Evolutionary conservation across 2,888 invertebrate species (phyloP).

Genomic region (Metalampra italica): DNA sequence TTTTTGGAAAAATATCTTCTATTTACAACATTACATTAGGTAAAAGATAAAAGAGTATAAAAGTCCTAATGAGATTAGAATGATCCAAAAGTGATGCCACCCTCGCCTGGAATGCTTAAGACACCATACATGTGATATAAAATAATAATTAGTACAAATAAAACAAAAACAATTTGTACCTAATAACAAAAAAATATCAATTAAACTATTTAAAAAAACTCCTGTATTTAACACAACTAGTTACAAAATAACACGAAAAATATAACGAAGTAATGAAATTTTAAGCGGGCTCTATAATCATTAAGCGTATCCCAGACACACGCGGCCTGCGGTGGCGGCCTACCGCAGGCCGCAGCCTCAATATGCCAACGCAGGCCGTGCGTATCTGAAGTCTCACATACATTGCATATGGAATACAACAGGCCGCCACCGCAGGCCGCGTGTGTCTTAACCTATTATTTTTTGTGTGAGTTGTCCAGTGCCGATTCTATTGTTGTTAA

Average conservation of each 20-base stretch:
- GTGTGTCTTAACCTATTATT: too few relatives aligned
- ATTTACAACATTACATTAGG: slow-evolving; percentile 25
- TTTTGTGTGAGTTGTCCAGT: not conserved
- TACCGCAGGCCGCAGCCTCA: too few relatives aligned
- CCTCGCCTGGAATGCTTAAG: not conserved
- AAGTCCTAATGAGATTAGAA: slow-evolving; percentile 7
- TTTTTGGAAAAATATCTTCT: slow-evolving; percentile 32
- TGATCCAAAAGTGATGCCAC: not conserved
- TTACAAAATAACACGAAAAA: not conserved
- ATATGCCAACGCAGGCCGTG: too few relatives aligned
- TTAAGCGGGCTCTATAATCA: not conserved
- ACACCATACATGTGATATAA: not conserved
- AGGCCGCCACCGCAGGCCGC: too few relatives aligned
- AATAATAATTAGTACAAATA: not conserved
- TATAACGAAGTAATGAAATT: not conserved
- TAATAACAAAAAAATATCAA: not conserved
- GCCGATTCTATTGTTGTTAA: not conserved
- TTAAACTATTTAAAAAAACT: not conserved
- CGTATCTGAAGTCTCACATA: too few relatives aligned
- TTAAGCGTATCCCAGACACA: not conserved
- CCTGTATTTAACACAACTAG: not conserved
- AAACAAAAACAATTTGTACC: not conserved
- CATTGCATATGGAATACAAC: too few relatives aligned
- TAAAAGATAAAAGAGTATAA: slow-evolving; percentile 15
- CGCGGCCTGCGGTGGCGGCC: too few relatives aligned